Conservation (phyloP, 2,113 vertebrate genomes). For the Suncus etruscus region DNA sequence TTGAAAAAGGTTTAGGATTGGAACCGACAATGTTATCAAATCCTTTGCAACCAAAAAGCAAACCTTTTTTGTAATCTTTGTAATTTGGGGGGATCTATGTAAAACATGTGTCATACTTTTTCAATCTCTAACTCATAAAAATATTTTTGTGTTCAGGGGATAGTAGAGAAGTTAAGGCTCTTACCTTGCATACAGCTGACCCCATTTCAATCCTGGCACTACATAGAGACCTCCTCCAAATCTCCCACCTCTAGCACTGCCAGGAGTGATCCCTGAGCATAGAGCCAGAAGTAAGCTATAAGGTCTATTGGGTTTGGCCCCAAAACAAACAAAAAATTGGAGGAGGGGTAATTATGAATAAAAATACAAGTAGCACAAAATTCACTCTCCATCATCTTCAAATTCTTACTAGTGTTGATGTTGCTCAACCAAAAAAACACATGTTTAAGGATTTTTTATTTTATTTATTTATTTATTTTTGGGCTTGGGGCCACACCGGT, state of each 20-base stretch:
- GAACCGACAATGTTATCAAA: not conserved
- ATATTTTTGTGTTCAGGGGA: not conserved
- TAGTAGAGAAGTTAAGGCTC: not conserved
- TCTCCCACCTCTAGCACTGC: no score
- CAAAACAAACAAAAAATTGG: no score
- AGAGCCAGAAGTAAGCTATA: no score
- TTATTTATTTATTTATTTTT: no score
- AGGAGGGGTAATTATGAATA: not conserved
- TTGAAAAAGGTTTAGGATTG: not conserved
- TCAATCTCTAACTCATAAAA: constrained; percentile 35
- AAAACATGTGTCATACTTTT: constrained; percentile 20
- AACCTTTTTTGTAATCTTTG: not conserved
- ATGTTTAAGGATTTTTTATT: no score
- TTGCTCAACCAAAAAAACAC: constrained; percentile 15
- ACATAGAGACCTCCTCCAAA: no score
- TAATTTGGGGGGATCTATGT: not conserved
- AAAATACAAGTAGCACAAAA: not conserved
- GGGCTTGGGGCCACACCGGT: no score
- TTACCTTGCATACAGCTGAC: no score
- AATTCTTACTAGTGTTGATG: constrained; percentile 33
- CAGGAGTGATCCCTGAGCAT: no score
- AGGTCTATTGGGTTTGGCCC: no score
- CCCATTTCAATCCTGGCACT: no score
- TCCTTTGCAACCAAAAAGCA: constrained; percentile 22
- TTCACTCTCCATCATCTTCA: constrained; percentile 19